Percentiles rank a stretch among this genome's conserved stretches.
Conservation (phyloP, 2,888 invertebrate genomes). For the Macrosoma leucophasiata region DNA sequence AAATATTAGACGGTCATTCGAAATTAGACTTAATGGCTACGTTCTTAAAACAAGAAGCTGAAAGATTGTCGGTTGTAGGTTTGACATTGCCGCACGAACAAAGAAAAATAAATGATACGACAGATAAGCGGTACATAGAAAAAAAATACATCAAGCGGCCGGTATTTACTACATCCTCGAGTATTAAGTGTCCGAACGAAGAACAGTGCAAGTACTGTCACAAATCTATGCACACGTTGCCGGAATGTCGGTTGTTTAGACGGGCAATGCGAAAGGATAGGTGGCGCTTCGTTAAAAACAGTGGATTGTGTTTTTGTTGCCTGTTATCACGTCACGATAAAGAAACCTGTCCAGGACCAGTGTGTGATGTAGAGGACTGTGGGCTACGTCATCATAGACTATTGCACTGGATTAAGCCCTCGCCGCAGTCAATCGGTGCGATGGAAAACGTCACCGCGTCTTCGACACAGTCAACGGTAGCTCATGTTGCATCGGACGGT, state of each 20-base stretch:
- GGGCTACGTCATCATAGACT: constrained; percentile 18
- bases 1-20: constrained; percentile 4
- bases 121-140: constrained; percentile 1
- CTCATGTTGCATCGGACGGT: no score
- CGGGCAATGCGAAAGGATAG: constrained; percentile 2
- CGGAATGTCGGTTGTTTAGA: no score
- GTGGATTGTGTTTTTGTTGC: no score
- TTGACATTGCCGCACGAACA: background rate
- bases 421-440: no score
- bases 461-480: no score
- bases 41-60: constrained; percentile 16
- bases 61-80: no score
- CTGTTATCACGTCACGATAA: constrained; percentile 2
- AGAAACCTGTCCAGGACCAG: constrained; percentile 7
- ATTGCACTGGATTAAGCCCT: constrained; percentile 12
- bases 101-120: background rate
- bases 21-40: constrained; percentile 16
- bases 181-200: no score
- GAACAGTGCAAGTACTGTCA: constrained; percentile 2
- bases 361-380: constrained; percentile 16
- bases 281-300: background rate
- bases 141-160: constrained; percentile 3
- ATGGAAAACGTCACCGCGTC: no score
- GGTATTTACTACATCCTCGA: constrained; percentile 6
- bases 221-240: constrained; percentile 1